These are phyloP conservation scores for Acanthis flammea DNA, from an alignment of 2,797 vertebrate genomes.

Conservation along the genomic window DNA sequence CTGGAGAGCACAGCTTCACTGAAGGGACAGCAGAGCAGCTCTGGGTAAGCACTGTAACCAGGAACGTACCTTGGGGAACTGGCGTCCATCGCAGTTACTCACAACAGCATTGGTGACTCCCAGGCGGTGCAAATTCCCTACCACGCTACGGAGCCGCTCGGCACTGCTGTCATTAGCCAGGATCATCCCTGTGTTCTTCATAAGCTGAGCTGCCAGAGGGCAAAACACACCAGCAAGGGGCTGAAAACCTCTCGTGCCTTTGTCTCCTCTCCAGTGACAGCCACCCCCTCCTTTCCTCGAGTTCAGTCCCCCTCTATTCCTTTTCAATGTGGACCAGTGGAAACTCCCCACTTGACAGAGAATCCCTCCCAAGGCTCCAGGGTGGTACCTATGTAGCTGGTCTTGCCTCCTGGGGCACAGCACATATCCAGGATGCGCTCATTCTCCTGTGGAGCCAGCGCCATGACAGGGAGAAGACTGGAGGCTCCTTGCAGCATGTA, in stretches of 20 bases:
- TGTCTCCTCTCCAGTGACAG: background rate
- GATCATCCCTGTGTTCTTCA: constrained; percentile 95
- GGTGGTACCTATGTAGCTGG: constrained; percentile 90
- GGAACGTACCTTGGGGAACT: constrained; percentile 88
- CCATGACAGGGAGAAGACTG: constrained; percentile 94
- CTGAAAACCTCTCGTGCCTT: fast-evolving
- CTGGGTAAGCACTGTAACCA: background rate
- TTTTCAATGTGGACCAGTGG: background rate
- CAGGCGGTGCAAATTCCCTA: constrained; percentile 94
- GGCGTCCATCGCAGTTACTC: constrained; percentile 91
- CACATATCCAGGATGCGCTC: constrained; percentile 96
- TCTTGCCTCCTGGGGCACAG: constrained; percentile 95
- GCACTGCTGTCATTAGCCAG: constrained; percentile 91
- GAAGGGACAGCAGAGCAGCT: background rate
- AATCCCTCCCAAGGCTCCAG: background rate
- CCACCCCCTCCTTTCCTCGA: background rate
- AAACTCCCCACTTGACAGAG: background rate
- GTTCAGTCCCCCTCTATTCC: background rate
- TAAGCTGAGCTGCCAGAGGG: constrained; percentile 86
- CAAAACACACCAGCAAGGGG: background rate
- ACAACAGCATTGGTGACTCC: constrained; percentile 92
- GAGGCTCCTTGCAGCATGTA: constrained; percentile 98
- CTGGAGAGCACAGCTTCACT: background rate
- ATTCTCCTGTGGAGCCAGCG: constrained; percentile 92
- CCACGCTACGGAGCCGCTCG: constrained; percentile 89